These are phyloP conservation scores for Plagodis dolabraria DNA, from an alignment of 2,888 invertebrate genomes.

Conservation along the genomic window DNA sequence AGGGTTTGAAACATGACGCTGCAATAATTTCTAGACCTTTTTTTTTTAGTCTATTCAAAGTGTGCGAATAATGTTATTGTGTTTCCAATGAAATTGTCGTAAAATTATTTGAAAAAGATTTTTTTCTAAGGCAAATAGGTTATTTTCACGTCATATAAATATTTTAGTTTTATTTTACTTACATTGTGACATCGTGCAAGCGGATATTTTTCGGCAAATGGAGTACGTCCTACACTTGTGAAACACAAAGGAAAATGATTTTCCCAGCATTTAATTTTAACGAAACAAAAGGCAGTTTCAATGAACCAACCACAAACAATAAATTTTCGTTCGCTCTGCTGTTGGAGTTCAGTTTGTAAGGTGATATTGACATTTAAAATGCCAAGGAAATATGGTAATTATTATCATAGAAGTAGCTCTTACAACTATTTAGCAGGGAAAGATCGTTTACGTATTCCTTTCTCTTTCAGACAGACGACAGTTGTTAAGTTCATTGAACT, in stretches of 20 bases:
- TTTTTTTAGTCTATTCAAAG: too few relatives aligned
- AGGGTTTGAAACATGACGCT: too few relatives aligned
- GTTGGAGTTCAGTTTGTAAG: neutral
- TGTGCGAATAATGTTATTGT: too few relatives aligned
- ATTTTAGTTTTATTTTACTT: slow-evolving; percentile 32
- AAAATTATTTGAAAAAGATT: too few relatives aligned
- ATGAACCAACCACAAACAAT: neutral
- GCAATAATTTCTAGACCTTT: too few relatives aligned
- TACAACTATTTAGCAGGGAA: slow-evolving; percentile 3
- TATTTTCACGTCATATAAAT: neutral
- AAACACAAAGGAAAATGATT: slow-evolving; percentile 48
- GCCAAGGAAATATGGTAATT: too few relatives aligned
- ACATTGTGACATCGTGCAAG: slow-evolving; percentile 62
- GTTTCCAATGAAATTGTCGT: too few relatives aligned
- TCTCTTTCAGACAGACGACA: slow-evolving; percentile 3
- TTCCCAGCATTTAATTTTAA: slow-evolving; percentile 56
- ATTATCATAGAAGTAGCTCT: neutral
- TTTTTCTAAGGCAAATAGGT: too few relatives aligned
- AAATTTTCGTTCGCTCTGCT: neutral
- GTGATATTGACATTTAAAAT: neutral
- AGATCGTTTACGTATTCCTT: slow-evolving; percentile 16
- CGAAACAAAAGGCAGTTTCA: neutral
- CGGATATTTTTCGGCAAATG: slow-evolving; percentile 41
- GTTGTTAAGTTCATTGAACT: slow-evolving; percentile 11
- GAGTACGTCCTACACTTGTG: slow-evolving; percentile 45